Evolutionary conservation across 2,888 invertebrate genomes (phyloP).

Genomic region (Rutpela maculata): DNA sequence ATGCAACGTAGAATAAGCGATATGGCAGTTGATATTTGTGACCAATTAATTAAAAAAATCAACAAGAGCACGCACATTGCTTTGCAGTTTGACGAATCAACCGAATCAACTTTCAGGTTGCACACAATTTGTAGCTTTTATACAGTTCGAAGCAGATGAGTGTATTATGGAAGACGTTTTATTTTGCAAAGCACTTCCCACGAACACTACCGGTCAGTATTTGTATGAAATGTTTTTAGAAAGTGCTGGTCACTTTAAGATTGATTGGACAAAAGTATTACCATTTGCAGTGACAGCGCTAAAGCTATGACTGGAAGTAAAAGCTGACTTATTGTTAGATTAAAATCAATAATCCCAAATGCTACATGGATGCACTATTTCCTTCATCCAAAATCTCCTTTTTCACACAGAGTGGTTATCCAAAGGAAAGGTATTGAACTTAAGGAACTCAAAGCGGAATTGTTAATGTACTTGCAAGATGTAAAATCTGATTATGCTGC

Average conservation of each 20-base stretch:
- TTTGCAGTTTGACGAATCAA: too few relatives aligned
- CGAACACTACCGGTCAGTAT: constrained; percentile 36
- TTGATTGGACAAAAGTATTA: constrained; percentile 15
- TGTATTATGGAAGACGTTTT: constrained; percentile 27
- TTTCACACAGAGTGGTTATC: too few relatives aligned
- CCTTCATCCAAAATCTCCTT: neutral
- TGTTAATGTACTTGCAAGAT: too few relatives aligned
- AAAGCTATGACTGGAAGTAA: constrained; percentile 27
- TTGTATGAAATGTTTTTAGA: too few relatives aligned
- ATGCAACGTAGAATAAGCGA: too few relatives aligned
- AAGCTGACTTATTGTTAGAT: constrained; percentile 17
- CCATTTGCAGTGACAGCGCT: constrained; percentile 21
- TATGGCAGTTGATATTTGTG: too few relatives aligned
- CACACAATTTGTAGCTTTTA: constrained; percentile 5
- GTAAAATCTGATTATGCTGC: too few relatives aligned
- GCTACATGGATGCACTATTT: neutral
- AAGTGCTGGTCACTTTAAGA: constrained; percentile 12
- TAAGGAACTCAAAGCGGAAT: too few relatives aligned
- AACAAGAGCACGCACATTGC: too few relatives aligned
- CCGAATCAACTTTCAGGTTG: too few relatives aligned
- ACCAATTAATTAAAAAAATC: too few relatives aligned
- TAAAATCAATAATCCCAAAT: constrained; percentile 15
- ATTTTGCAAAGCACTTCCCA: constrained; percentile 28
- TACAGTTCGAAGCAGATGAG: neutral
- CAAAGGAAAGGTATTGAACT: too few relatives aligned